phyloP scores from a whole-genome alignment of 2,797 vertebrate species.

The Nyctalus aviator region DNA sequence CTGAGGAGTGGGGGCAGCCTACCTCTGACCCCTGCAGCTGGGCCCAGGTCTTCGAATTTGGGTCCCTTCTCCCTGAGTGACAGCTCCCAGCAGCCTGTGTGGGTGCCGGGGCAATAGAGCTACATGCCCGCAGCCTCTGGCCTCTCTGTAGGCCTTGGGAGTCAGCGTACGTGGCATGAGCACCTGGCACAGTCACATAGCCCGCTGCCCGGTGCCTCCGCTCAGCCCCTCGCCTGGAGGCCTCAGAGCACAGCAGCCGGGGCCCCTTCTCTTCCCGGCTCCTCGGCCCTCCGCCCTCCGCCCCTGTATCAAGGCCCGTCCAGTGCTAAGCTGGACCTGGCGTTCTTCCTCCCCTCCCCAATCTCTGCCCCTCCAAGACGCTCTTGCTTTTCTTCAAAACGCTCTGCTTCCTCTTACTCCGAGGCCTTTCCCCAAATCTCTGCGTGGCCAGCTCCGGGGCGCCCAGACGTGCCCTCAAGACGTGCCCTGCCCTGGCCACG shows the following conservation, averaged over 20 bases:
- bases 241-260: fast-evolving
- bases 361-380: background rate
- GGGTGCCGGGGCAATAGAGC: background rate
- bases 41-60: background rate
- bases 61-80: background rate
- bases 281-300: background rate
- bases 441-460: background rate
- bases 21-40: background rate
- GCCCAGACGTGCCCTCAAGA: background rate
- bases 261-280: background rate
- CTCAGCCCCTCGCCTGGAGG: too few relatives aligned
- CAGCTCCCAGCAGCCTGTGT: background rate
- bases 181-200: fast-evolving
- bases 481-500: fast-evolving
- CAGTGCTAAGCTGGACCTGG: background rate
- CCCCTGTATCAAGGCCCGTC: fast-evolving
- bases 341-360: background rate
- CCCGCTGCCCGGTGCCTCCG: background rate
- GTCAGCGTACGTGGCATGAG: background rate
- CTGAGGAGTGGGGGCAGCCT: fast-evolving
- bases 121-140: fast-evolving
- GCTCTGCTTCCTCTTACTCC: background rate
- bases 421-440: background rate
- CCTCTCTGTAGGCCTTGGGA: background rate
- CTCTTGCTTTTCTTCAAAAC: background rate